Evolutionary conservation across 2,888 invertebrate genomes (phyloP), one percentile per base, ranked within the genome.

Genomic region (Cheilosia scutellata): DNA sequence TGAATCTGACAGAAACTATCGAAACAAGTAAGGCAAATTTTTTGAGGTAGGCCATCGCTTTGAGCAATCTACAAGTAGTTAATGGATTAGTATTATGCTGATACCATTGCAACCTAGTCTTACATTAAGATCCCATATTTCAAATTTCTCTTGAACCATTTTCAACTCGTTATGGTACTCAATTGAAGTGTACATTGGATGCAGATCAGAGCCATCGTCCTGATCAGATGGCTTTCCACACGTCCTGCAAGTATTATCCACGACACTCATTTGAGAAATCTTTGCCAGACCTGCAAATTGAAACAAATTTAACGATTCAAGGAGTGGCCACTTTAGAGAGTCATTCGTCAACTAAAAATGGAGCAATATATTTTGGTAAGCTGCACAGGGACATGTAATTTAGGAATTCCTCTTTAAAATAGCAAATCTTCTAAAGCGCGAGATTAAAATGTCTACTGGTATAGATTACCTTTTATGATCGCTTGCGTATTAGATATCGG

Each of bases 1-100:
- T 84, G 83, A 40, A 84, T 84, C 65, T 84, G 83, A 40, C 83
- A 84, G 29, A 84, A 84, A 25, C 83, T 84, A 55, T 84, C 83
- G 27, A 84, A 84, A 7, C 83, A 84, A 9, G 83, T 84, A 0
- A 84, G 7, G 49, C 83, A 84, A 44, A 84, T 84, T 29, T 84
- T 84, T 16, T 84, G 83, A 9, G 83, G 83, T n/a, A 84, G 55
- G 0, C 83, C 83, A 13, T 84, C 83, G 4, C 51, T 70, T 70
- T 84, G 63, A 16, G 57, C 68, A 16, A 84, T 79, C 83, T 84
- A 9, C 2, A 47, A 44, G 4, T 2, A 13, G 6, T 63, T 9
- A 47, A 6, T 44, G 9, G 1, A 3, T 53, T 5, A 40, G 20
- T 27, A 27, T 4, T 27, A 2, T 16, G 25, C 27, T 5, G 2